Evolutionary conservation across 2,797 vertebrate species (phyloP).

Genomic region (Spinibarbus caldwelli): DNA sequence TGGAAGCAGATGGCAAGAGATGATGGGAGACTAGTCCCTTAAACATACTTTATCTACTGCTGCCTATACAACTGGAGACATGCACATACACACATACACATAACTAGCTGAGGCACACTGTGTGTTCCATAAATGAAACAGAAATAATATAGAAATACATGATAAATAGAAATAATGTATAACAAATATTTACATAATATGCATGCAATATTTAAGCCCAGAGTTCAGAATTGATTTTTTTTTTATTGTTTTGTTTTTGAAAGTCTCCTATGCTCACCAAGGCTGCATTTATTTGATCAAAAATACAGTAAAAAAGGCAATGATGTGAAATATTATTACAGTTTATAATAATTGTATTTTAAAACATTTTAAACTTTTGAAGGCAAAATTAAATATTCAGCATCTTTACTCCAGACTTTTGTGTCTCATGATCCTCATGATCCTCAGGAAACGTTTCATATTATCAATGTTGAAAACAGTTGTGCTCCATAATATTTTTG

Average conservation of each 20-base stretch:
- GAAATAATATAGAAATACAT: neutral
- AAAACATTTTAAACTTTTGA: neutral
- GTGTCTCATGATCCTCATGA: too few relatives aligned
- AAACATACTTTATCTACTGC: slow-evolving; percentile 32
- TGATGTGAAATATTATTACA: neutral
- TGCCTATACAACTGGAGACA: slow-evolving; percentile 26
- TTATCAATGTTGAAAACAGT: neutral
- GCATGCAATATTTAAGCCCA: neutral
- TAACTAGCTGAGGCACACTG: slow-evolving; percentile 37
- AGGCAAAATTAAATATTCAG: neutral
- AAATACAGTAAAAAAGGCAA: neutral
- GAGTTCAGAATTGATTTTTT: neutral
- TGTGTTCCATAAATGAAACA: neutral
- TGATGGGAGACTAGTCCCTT: slow-evolving; percentile 77
- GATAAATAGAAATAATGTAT: neutral
- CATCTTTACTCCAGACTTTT: neutral
- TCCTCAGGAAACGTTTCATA: too few relatives aligned
- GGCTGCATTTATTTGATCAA: neutral
- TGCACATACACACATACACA: slow-evolving; percentile 48
- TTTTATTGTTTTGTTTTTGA: neutral
- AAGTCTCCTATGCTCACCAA: neutral
- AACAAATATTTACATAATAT: neutral
- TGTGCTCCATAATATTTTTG: neutral
- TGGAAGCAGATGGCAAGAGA: slow-evolving; percentile 77
- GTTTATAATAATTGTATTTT: too few relatives aligned